Conservation (phyloP, 2,797 vertebrate genomes). For the Lepilemur septentrionalis region DNA sequence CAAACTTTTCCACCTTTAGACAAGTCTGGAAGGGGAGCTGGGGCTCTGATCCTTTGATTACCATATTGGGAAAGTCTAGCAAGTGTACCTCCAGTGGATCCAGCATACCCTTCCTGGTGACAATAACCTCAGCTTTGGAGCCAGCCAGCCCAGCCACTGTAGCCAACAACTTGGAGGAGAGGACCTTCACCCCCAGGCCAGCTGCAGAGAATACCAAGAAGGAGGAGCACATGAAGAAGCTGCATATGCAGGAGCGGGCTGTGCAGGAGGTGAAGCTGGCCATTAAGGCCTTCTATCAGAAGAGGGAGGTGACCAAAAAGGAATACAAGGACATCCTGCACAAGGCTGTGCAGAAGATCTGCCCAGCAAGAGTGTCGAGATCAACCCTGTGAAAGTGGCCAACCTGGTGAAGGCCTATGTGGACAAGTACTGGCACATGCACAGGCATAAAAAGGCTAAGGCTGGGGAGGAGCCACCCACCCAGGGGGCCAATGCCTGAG, state of each 20-base stretch:
- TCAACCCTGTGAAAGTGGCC: conserved; percentile 97
- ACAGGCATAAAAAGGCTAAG: conserved; percentile 88
- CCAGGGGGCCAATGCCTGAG: conserved; percentile 79
- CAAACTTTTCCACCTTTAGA: conserved; percentile 99
- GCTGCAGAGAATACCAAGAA: conserved; percentile 84
- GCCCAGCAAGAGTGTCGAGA: conserved; percentile 98
- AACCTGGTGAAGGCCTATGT: conserved; percentile 97
- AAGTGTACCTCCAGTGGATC: conserved; percentile 99
- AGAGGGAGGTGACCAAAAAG: conserved; percentile 95
- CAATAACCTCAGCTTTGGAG: conserved; percentile 84
- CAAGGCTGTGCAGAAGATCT: conserved; percentile 99
- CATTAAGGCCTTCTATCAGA: conserved; percentile 99
- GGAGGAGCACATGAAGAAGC: conserved; percentile 95
- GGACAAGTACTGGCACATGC: conserved; percentile 95
- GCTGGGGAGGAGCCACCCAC: conserved; percentile 59
- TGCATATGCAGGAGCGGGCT: conserved; percentile 97
- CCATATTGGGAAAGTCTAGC: conserved; percentile 99
- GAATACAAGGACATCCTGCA: conserved; percentile 99
- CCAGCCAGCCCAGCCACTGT: conserved; percentile 74
- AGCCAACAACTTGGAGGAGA: conserved; percentile 73
- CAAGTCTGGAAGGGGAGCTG: conserved; percentile 99
- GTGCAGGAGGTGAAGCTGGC: conserved; percentile 98
- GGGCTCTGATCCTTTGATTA: conserved; percentile 98
- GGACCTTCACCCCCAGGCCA: conserved; percentile 62
- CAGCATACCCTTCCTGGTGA: conserved; percentile 99